Evolutionary conservation across 2,113 vertebrate species (phyloP).

Genomic region (Bujurquina vittata): DNA sequence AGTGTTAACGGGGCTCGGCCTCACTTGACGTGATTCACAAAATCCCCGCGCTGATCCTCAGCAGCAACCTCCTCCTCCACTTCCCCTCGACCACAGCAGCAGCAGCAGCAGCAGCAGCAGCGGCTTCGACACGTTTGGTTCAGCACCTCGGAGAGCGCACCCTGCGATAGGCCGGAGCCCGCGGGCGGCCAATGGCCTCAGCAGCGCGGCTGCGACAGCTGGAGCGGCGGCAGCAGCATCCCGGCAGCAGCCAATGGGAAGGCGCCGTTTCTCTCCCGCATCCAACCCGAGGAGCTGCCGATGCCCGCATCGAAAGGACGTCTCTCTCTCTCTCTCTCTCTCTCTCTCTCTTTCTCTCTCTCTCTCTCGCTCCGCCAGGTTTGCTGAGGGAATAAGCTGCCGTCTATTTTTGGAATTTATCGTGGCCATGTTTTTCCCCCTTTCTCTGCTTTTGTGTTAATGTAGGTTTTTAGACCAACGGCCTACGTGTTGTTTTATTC

Average conservation of each 20-base stretch:
- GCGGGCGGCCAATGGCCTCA: constrained; percentile 40
- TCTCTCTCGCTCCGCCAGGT: constrained; percentile 30
- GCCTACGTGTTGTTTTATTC: neutral
- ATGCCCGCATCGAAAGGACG: constrained; percentile 72
- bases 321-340: constrained; percentile 4
- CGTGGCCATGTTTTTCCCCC: constrained; percentile 47
- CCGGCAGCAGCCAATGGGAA: constrained; percentile 60
- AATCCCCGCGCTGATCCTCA: neutral
- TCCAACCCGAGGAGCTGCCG: constrained; percentile 78
- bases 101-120: neutral
- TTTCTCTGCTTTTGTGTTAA: constrained; percentile 6
- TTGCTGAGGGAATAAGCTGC: constrained; percentile 40
- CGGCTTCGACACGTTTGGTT: constrained; percentile 31
- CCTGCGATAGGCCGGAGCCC: constrained; percentile 27
- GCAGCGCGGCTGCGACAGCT: neutral
- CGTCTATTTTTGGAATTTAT: constrained; percentile 65
- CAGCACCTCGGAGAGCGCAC: constrained; percentile 72
- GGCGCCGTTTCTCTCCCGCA: constrained; percentile 43
- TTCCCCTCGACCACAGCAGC: neutral
- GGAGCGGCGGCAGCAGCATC: constrained; percentile 42
- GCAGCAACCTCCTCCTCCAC: neutral
- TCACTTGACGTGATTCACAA: constrained; percentile 31
- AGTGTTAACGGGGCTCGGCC: neutral
- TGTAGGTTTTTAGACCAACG: neutral
- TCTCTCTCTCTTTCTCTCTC: constrained; percentile 22